Percentiles rank a stretch among this genome's conserved stretches.
These are phyloP conservation scores for Melanerpes formicivorus DNA, from an alignment of 2,113 vertebrate genomes.

Conservation along the genomic window DNA sequence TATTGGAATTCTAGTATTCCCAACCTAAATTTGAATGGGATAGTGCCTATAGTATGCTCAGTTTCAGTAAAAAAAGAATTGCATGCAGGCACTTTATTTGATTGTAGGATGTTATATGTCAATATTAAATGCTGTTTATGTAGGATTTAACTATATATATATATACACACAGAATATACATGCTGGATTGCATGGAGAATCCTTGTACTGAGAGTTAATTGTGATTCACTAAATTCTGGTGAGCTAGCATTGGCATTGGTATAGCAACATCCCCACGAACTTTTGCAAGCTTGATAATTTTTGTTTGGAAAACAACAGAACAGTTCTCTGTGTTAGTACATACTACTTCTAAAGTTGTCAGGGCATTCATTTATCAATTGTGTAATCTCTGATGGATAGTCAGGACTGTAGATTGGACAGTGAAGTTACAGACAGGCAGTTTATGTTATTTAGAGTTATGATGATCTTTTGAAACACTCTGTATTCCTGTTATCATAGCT, in stretches of 20 bases:
- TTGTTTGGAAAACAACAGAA: not conserved
- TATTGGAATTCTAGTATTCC: slow-evolving; percentile 35
- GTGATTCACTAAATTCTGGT: not conserved
- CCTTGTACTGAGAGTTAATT: not conserved
- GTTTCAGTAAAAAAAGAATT: slow-evolving; percentile 40
- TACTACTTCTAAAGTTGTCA: slow-evolving; percentile 6
- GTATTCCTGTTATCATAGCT: not conserved
- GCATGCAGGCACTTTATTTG: slow-evolving; percentile 37
- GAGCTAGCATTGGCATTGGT: not conserved
- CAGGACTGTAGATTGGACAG: not conserved
- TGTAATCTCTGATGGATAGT: not conserved
- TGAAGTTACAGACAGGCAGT: not conserved
- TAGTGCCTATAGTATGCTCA: slow-evolving; percentile 16
- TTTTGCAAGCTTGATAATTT: not conserved
- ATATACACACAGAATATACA: not conserved
- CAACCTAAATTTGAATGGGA: slow-evolving; percentile 31
- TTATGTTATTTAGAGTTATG: not conserved
- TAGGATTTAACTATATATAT: not conserved
- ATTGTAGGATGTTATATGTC: not conserved
- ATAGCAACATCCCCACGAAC: not conserved
- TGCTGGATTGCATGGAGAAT: not conserved
- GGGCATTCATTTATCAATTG: not conserved
- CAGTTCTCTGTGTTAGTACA: not conserved
- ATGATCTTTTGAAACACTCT: not conserved
- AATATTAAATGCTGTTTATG: not conserved